Conservation (phyloP, 2,797 vertebrate genomes). For the Dendrocincla tyrannina region DNA sequence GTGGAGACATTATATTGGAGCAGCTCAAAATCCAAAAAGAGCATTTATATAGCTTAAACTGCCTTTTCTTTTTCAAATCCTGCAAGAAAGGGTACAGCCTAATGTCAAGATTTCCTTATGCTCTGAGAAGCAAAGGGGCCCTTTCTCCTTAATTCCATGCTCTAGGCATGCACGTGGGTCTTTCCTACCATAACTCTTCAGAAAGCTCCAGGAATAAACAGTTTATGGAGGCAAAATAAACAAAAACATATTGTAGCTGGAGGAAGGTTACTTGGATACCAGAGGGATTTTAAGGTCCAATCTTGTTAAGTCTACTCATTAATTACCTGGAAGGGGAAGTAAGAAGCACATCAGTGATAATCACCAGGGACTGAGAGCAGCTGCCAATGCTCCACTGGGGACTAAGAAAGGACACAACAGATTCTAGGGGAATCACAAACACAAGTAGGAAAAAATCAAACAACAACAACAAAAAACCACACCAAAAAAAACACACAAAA, state of each 20-base stretch:
- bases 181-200: neutral
- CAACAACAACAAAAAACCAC: neutral
- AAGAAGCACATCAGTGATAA: slow-evolving; percentile 1
- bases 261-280: slow-evolving; percentile 21
- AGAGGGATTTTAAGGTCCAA: slow-evolving; percentile 30
- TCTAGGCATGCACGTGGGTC: neutral
- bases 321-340: slow-evolving; percentile 58
- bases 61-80: neutral
- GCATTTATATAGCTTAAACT: neutral
- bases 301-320: slow-evolving; percentile 56
- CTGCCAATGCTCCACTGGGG: neutral
- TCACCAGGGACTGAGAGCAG: neutral
- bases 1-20: neutral
- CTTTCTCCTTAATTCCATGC: neutral
- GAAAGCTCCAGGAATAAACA: neutral
- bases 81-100: neutral
- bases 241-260: neutral
- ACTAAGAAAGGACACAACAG: neutral
- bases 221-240: slow-evolving; percentile 17
- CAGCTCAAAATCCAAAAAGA: neutral
- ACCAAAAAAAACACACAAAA: neutral
- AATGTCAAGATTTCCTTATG: neutral
- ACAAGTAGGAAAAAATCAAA: neutral
- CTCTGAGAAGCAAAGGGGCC: neutral
- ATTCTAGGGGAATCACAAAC: neutral